Percentiles rank a stretch among this genome's conserved stretches.
Evolutionary conservation across 2,888 invertebrate genomes (phyloP).

Genomic region (Mongoloraphidia duomilia): DNA sequence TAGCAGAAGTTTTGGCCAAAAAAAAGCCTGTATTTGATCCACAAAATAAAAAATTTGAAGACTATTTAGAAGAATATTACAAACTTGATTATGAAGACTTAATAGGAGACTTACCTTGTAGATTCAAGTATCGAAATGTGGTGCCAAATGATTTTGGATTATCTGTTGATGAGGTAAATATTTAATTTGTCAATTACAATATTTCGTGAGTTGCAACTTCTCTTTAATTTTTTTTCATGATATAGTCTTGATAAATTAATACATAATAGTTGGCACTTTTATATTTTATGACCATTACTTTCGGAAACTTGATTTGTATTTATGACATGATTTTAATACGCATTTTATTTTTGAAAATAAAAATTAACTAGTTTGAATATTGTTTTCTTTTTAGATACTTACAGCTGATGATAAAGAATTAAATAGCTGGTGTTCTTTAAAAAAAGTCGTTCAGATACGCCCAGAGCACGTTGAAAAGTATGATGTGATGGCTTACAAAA

Average conservation of each 20-base stretch:
- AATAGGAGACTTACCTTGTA: slow-evolving; percentile 77
- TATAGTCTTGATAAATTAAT: too few species aligned
- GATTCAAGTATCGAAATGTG: slow-evolving; percentile 85
- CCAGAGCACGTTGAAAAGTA: slow-evolving; percentile 64
- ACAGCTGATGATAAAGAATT: slow-evolving; percentile 83
- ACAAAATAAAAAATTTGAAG: slow-evolving; percentile 56
- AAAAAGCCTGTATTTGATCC: slow-evolving; percentile 82
- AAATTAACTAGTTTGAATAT: background rate
- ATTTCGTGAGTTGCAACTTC: background rate
- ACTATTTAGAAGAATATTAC: slow-evolving; percentile 92
- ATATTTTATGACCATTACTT: background rate
- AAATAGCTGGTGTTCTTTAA: slow-evolving; percentile 89
- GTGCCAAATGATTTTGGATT: slow-evolving; percentile 86
- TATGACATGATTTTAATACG: background rate
- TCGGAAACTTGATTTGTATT: background rate
- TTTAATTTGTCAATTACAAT: slow-evolving; percentile 3
- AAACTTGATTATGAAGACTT: slow-evolving; percentile 91
- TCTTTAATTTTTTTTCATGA: background rate
- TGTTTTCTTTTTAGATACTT: slow-evolving; percentile 52
- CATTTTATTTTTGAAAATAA: background rate
- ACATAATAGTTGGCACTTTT: too few species aligned
- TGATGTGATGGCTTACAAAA: slow-evolving; percentile 60
- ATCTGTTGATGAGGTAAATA: slow-evolving; percentile 68
- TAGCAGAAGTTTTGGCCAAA: slow-evolving; percentile 53
- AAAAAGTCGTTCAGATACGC: slow-evolving; percentile 66